Conservation (phyloP, 1,140 invertebrate species). For the Drosophila kohkoa region DNA sequence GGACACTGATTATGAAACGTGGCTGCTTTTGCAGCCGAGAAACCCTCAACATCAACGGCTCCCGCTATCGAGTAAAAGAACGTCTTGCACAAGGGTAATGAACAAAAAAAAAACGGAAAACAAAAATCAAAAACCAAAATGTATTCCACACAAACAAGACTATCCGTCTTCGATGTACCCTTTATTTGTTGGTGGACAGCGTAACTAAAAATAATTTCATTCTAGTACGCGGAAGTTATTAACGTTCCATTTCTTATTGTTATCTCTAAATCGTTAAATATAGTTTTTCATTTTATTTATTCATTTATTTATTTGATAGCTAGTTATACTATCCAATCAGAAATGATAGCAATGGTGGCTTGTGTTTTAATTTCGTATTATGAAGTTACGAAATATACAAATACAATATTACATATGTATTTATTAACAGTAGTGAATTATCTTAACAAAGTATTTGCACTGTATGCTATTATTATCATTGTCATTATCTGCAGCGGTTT, state of each 20-base stretch:
- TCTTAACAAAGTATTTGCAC: too few relatives aligned
- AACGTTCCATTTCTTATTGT: slow-evolving; percentile 1
- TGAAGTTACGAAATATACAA: too few relatives aligned
- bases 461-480: slow-evolving; percentile 29
- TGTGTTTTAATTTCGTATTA: too few relatives aligned
- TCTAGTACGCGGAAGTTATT: not conserved
- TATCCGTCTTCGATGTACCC: not conserved
- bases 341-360: too few relatives aligned
- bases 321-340: too few relatives aligned
- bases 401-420: too few relatives aligned
- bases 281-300: too few relatives aligned
- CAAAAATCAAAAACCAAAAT: not conserved
- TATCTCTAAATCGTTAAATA: slow-evolving; percentile 25
- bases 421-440: too few relatives aligned
- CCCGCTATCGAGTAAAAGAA: slow-evolving; percentile 89
- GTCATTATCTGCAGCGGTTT: slow-evolving; percentile 88
- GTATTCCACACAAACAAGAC: not conserved
- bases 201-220: not conserved
- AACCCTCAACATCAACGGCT: slow-evolving; percentile 89
- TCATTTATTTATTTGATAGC: too few relatives aligned
- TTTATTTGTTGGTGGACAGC: not conserved
- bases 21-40: slow-evolving; percentile 93
- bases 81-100: slow-evolving; percentile 92
- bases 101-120: not conserved
- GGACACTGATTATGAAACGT: slow-evolving; percentile 90